Evolutionary conservation across 1,140 invertebrate genomes (phyloP).

Genomic region (Agraylea sexmaculata): DNA sequence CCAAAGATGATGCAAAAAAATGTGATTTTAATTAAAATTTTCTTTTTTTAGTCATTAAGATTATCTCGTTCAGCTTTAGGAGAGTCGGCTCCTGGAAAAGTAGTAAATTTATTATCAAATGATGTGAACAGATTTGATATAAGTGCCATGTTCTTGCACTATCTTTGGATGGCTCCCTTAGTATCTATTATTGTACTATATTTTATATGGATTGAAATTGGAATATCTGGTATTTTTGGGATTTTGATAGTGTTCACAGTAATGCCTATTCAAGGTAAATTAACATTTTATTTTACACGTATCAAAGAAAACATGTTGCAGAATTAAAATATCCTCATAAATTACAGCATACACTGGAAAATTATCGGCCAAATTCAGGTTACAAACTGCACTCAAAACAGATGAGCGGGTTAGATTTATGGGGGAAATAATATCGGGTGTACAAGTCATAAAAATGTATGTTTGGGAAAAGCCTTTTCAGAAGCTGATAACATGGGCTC

Average conservation of each 20-base stretch:
- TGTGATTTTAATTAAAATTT: neutral
- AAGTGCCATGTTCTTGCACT: constrained; percentile 45
- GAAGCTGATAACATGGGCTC: constrained; percentile 43
- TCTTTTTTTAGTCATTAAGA: constrained; percentile 37
- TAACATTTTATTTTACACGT: constrained; percentile 9
- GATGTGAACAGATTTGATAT: constrained; percentile 58
- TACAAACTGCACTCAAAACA: constrained; percentile 53
- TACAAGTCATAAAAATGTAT: constrained; percentile 73
- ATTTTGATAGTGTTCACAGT: constrained; percentile 55
- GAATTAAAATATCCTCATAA: neutral
- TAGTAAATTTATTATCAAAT: constrained; percentile 74
- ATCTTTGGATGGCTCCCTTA: constrained; percentile 55
- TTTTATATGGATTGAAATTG: constrained; percentile 52
- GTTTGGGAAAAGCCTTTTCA: constrained; percentile 65
- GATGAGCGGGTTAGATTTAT: constrained; percentile 66
- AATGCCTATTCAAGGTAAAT: constrained; percentile 58
- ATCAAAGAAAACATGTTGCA: neutral
- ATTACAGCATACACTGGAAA: constrained; percentile 50
- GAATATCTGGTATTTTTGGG: constrained; percentile 54
- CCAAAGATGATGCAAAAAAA: neutral
- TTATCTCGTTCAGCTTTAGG: constrained; percentile 55
- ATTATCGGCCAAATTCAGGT: constrained; percentile 49
- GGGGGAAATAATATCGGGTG: constrained; percentile 63
- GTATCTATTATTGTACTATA: constrained; percentile 47
- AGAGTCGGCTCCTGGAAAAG: constrained; percentile 70